Evolutionary conservation across 2,113 vertebrate genomes (phyloP).

Genomic region (Ptilorrhoa leucosticta): DNA sequence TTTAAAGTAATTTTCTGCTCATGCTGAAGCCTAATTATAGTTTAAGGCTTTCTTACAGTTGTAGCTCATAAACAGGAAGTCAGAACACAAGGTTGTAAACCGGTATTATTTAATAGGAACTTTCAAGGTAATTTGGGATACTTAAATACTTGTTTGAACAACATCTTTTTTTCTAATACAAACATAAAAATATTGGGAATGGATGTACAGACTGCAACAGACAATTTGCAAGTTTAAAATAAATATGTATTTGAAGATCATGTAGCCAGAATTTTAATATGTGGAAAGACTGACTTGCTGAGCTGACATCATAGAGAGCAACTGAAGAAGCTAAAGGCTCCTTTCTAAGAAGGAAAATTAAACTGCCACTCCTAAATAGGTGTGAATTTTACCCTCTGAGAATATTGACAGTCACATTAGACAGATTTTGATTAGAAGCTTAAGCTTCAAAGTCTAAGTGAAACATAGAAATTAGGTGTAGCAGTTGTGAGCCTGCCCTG

Average conservation of each 20-base stretch:
- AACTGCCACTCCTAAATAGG: background rate
- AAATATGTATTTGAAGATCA: background rate
- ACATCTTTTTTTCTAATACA: background rate
- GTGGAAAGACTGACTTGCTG: background rate
- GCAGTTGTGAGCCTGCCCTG: background rate
- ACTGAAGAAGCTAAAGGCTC: background rate
- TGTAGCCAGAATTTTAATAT: background rate
- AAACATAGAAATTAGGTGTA: background rate
- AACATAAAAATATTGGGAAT: background rate
- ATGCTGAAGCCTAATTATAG: background rate
- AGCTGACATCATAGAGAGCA: background rate
- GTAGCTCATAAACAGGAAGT: background rate
- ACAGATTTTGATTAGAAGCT: background rate
- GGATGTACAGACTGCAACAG: background rate
- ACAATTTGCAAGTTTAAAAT: background rate
- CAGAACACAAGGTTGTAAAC: background rate
- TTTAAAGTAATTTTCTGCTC: background rate
- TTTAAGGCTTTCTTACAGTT: background rate
- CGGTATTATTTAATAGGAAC: background rate
- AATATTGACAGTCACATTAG: background rate
- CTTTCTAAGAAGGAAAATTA: background rate
- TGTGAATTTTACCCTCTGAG: background rate
- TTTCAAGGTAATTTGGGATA: background rate
- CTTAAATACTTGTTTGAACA: background rate
- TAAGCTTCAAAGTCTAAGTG: background rate